Conservation (phyloP, 2,113 vertebrate genomes). For the Sigmodon hispidus region DNA sequence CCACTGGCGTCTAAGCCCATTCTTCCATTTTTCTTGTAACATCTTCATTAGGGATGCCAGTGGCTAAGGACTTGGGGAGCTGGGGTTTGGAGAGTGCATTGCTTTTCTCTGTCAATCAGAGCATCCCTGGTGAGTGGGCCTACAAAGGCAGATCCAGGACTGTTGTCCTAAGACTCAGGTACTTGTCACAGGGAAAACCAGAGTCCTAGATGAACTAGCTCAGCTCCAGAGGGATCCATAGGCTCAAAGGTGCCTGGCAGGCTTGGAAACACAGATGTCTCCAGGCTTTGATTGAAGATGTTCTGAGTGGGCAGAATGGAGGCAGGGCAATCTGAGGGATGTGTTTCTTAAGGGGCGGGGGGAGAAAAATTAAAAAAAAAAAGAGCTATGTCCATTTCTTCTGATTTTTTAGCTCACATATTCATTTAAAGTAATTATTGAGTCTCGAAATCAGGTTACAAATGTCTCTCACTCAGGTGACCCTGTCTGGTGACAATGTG, state of each 20-base stretch:
- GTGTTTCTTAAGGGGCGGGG: not conserved
- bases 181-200: accelerated
- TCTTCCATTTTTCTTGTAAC: not conserved
- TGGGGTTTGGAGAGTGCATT: not conserved
- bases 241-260: not conserved
- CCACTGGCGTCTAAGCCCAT: not conserved
- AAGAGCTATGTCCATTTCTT: not conserved
- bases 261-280: not conserved
- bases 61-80: not conserved
- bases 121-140: not conserved
- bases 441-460: not conserved
- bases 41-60: not conserved
- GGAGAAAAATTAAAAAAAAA: not conserved
- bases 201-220: not conserved
- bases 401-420: not conserved
- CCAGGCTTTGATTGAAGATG: constrained; percentile 3
- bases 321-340: not conserved
- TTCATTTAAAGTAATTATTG: not conserved
- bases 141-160: not conserved
- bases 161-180: not conserved
- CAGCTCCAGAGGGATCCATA: accelerated
- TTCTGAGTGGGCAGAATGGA: not conserved
- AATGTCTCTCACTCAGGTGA: not conserved
- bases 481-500: not conserved
- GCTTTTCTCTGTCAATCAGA: not conserved